Evolutionary conservation across 2,888 invertebrate genomes (phyloP).

Genomic region (Stenichneumon culpator): DNA sequence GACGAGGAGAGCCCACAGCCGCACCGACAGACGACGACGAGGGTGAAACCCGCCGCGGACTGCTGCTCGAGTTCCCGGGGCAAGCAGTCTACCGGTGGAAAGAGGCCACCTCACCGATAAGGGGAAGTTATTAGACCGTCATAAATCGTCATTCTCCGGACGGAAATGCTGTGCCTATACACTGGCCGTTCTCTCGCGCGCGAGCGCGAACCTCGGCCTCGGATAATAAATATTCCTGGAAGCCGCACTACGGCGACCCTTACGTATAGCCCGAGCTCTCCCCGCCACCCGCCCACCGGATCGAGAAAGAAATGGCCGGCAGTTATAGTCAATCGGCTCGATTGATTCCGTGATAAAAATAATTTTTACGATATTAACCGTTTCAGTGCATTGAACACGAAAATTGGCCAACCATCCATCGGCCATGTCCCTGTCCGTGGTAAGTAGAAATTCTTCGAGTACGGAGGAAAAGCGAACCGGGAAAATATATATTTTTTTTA

Average conservation of each 20-base stretch:
- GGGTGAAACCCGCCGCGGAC: conserved; percentile 29
- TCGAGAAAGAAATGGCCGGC: conserved; percentile 51
- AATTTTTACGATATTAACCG: conserved; percentile 61
- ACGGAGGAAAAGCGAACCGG: background rate
- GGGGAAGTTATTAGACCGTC: conserved; percentile 72
- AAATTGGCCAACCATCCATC: background rate
- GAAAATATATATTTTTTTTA: no score
- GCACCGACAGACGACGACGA: conserved; percentile 32
- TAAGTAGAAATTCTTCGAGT: background rate
- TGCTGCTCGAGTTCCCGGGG: conserved; percentile 37
- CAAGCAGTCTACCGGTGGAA: conserved; percentile 56
- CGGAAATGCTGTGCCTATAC: conserved; percentile 70
- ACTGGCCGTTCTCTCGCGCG: conserved; percentile 31
- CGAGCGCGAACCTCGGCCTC: conserved; percentile 49
- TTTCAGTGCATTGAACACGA: conserved; percentile 45
- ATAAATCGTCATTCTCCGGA: conserved; percentile 71
- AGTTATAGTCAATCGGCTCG: conserved; percentile 51
- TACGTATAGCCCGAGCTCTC: conserved; percentile 13
- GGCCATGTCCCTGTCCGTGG: background rate
- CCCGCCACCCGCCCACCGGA: background rate
- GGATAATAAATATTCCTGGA: conserved; percentile 70
- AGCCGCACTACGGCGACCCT: conserved; percentile 45
- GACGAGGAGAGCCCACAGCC: conserved; percentile 4
- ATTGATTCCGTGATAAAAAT: conserved; percentile 67
- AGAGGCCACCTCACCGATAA: conserved; percentile 66